Conservation (phyloP, 2,888 invertebrate species). For the Tricholauxania praeusta region DNA sequence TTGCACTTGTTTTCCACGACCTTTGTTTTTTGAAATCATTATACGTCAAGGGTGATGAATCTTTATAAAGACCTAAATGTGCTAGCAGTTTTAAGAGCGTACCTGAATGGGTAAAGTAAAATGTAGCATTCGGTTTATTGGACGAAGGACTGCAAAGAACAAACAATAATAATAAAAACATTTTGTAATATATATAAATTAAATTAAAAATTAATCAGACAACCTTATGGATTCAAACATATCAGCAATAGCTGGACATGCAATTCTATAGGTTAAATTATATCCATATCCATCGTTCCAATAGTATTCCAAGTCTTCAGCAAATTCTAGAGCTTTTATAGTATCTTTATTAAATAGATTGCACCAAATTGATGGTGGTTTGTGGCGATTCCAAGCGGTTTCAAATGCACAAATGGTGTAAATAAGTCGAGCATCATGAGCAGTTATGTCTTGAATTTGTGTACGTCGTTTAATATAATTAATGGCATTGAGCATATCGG, state of each 20-base stretch:
- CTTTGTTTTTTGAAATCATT: conserved; percentile 69
- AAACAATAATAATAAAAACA: neutral
- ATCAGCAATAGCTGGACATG: conserved; percentile 80
- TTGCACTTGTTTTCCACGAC: conserved; percentile 73
- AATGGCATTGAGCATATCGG: conserved; percentile 70
- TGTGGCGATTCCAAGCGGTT: conserved; percentile 79
- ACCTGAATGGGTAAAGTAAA: conserved; percentile 87
- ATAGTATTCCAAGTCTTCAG: conserved; percentile 82
- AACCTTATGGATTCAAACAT: conserved; percentile 79
- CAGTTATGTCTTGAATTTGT: conserved; percentile 72
- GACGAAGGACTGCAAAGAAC: conserved; percentile 52
- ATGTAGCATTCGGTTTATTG: conserved; percentile 70
- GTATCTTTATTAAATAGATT: conserved; percentile 75
- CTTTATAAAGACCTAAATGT: conserved; percentile 79
- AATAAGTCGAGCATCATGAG: conserved; percentile 75
- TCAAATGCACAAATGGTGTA: conserved; percentile 84
- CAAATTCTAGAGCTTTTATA: conserved; percentile 77
- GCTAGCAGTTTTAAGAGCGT: conserved; percentile 81
- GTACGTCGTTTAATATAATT: conserved; percentile 72
- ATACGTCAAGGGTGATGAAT: conserved; percentile 73
- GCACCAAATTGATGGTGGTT: conserved; percentile 82
- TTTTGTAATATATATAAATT: neutral
- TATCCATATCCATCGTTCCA: conserved; percentile 87
- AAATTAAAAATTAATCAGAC: conserved; percentile 55
- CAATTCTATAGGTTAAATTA: conserved; percentile 78